These are phyloP conservation scores for Enteromius trimaculatus DNA, from an alignment of 2,797 vertebrate genomes.

Conservation along the genomic window DNA sequence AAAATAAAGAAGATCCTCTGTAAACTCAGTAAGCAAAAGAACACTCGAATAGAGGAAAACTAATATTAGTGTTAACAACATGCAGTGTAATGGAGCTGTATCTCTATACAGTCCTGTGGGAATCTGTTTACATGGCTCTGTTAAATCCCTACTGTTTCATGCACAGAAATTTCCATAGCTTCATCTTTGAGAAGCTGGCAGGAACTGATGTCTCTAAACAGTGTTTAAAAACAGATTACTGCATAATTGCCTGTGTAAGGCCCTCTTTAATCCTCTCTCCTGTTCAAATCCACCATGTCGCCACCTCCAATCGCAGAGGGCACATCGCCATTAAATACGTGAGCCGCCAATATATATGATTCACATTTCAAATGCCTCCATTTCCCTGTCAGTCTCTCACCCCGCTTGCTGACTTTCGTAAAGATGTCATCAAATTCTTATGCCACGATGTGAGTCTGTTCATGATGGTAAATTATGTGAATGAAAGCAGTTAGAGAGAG, in stretches of 20 bases:
- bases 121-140: constrained; percentile 54
- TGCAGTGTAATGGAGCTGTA: constrained; percentile 28
- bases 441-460: constrained; percentile 45
- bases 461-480: constrained; percentile 60
- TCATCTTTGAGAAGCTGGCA: constrained; percentile 53
- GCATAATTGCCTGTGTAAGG: constrained; percentile 64
- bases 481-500: constrained; percentile 45
- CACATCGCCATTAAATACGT: constrained; percentile 53
- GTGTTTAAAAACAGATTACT: constrained; percentile 66
- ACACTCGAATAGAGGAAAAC: neutral
- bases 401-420: constrained; percentile 35
- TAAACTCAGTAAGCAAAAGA: constrained; percentile 4
- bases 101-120: constrained; percentile 43
- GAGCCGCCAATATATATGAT: constrained; percentile 40
- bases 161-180: constrained; percentile 15
- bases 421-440: constrained; percentile 50
- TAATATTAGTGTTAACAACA: constrained; percentile 36
- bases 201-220: constrained; percentile 61
- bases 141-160: constrained; percentile 56
- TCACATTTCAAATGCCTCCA: constrained; percentile 46
- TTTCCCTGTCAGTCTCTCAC: constrained; percentile 46
- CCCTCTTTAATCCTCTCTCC: constrained; percentile 62
- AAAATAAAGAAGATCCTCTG: neutral
- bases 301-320: constrained; percentile 56
- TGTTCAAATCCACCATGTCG: constrained; percentile 62